Conservation (phyloP, 2,888 invertebrate genomes). For the Tromatobia lineatoria region DNA sequence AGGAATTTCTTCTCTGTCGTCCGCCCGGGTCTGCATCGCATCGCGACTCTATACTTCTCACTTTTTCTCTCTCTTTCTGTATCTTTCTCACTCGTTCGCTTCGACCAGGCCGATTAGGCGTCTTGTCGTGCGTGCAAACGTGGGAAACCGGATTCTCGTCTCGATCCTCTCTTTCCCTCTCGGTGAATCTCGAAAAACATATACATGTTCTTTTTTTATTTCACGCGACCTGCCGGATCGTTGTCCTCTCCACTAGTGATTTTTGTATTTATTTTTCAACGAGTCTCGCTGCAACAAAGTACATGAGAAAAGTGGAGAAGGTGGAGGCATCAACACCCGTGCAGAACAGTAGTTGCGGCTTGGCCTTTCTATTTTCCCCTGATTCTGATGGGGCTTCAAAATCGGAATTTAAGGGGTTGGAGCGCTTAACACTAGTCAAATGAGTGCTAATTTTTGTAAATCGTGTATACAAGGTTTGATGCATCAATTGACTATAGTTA, state of each 20-base stretch:
- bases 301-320: too few species aligned
- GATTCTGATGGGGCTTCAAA: too few species aligned
- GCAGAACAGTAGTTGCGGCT: too few species aligned
- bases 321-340: too few species aligned
- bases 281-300: background rate
- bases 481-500: too few species aligned
- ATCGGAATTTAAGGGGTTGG: too few species aligned
- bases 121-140: slow-evolving; percentile 73
- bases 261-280: slow-evolving; percentile 25
- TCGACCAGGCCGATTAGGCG: slow-evolving; percentile 72
- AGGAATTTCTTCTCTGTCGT: slow-evolving; percentile 64
- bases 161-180: slow-evolving; percentile 24
- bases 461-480: too few species aligned
- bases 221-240: background rate
- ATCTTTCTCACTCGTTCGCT: slow-evolving; percentile 34
- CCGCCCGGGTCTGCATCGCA: slow-evolving; percentile 33
- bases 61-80: slow-evolving; percentile 21
- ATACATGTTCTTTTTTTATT: slow-evolving; percentile 14
- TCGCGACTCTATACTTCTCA: slow-evolving; percentile 46
- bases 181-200: slow-evolving; percentile 50
- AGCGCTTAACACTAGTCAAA: too few species aligned
- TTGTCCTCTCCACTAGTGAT: slow-evolving; percentile 11
- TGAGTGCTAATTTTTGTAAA: too few species aligned
- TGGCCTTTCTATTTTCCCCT: too few species aligned
- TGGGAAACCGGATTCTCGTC: slow-evolving; percentile 76